Base-by-base conservation (phyloP, 2,797 vertebrate species). In the Capromys pilorides region DNA sequence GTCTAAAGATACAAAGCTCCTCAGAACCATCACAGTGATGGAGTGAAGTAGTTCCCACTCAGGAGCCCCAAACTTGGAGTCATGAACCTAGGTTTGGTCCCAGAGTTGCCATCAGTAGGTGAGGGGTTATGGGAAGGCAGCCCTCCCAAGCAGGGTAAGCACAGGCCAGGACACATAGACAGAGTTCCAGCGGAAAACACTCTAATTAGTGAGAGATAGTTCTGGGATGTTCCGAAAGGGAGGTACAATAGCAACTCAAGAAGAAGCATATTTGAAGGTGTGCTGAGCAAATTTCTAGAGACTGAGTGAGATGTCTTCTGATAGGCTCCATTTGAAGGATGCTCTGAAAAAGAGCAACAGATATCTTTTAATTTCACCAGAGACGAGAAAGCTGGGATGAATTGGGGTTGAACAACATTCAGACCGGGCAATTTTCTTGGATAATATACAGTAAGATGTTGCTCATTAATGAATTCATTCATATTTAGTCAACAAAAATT, bases 241-340 rank as follows among this genome's bases (percentile, higher is more conserved):
- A 93, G 95, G 16, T 26, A 67, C 79, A 90, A 71, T 22, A 62
- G 0, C 13, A 39, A 33, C 28, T 69, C 31, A 85, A 92, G 77
- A 33, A 94, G 75, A 84, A 91, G 24, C 18, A 19, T 6, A 49
- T 71, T 80, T 94, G 81, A 93, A 64, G 28, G 21, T 49, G 33
- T 69, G 7, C n/a, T 86, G 45, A 91, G 36, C 75, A 71, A 57
- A 80, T 94, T 73, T 91, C 71, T 93, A 57, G 12, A 28, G 81
- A 71, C 6, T 36, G 86, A 88, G 84, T 61, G 31, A 62, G 79
- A 88, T 24, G 19, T 83, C 80, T 62, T 41, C 1, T 36, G 36
- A 51, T 26, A 39, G 62, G 26, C 61, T 93, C 73, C 59, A 9
- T 41, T 57, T 85, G 66, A 91, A 75, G 45, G 36, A 64, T 36